Base-by-base conservation (phyloP, 2,888 invertebrate species). In the Fragum sueziense region DNA sequence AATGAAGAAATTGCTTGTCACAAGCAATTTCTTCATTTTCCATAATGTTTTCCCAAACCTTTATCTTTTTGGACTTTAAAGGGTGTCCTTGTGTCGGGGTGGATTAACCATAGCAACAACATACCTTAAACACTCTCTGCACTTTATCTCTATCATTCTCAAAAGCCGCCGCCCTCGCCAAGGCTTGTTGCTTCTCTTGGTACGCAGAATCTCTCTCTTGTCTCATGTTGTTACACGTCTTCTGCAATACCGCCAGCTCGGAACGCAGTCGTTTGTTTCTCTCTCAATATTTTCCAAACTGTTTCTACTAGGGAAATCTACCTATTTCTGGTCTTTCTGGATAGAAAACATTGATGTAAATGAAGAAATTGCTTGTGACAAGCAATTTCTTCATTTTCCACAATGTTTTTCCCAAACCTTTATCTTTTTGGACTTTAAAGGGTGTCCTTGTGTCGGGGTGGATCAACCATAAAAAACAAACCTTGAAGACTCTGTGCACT, bases 41-140 rank as follows among this genome's bases (percentile, higher is more conserved):
- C 37, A 37, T 37, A n/a, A n/a, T n/a, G n/a, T n/a, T n/a, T n/a
- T n/a, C n/a, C n/a, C n/a, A n/a, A n/a, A n/a, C n/a, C n/a, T n/a
- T n/a, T n/a, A n/a, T n/a, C n/a, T n/a, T n/a, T n/a, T n/a, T n/a
- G n/a, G n/a, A n/a, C n/a, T n/a, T n/a, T n/a, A n/a, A n/a, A n/a
- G n/a, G n/a, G n/a, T n/a, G n/a, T n/a, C n/a, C n/a, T n/a, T n/a
- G n/a, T n/a, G n/a, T n/a, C n/a, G n/a, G n/a, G n/a, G n/a, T n/a
- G n/a, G n/a, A n/a, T n/a, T n/a, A n/a, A n/a, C n/a, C n/a, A n/a
- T n/a, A n/a, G n/a, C n/a, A n/a, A n/a, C n/a, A n/a, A n/a, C n/a
- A n/a, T n/a, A 92, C 92, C 88, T 93, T 93, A 73, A 92, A 93
- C 72, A 91, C 91, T 67, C 92, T 85, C 78, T 93, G 93, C 0